Base-by-base conservation (phyloP, 1,140 invertebrate genomes). In the Apis florea region DNA sequence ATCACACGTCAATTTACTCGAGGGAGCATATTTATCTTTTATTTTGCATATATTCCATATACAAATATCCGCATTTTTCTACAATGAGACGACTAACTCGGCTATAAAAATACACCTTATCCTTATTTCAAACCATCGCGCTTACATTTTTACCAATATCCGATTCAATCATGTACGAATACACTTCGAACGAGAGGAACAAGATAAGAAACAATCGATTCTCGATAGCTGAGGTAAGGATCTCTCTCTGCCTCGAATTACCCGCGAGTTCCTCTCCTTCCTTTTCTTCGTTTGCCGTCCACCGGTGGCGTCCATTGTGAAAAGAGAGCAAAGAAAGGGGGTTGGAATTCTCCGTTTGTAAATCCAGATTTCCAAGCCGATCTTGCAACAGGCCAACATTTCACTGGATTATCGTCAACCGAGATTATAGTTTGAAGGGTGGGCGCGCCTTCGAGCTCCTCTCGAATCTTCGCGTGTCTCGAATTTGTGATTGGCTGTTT, bases 391-490 rank as follows among this genome's bases (percentile, higher is more conserved):
- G 56, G 49, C 73, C 66, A 54, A 68, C 80, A 21, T 76, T 69
- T 77, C 80, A 63, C 66, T 82, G 80, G 80, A 77, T 82, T 77
- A 82, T 51, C 80, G 73, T 77, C 80, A 49, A 49, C 64, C 26
- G 56, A 77, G 80, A 82, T 82, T 82, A 82, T 77, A 82, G 66
- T 75, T 77, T 82, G 40, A 17, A 13, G 26, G 21, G n/a, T 63
- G 26, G 21, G n/a, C 54, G 80, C 74, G 21, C 66, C 73, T 77
- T 69, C 47, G 49, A 77, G 77, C 47, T 63, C 80, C 24, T 40
- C 13, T 11, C 26, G 64, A 17, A 61, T 40, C 47, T 56, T 76
- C 40, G 63, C 72, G 64, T 82, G 72, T 53, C 64, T 51, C 73
- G 79, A 76, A 82, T 82, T 58, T 61, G 12, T 40, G 31, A 76